Evolutionary conservation across 2,888 invertebrate species (phyloP).

Genomic region (Sialis lutaria): DNA sequence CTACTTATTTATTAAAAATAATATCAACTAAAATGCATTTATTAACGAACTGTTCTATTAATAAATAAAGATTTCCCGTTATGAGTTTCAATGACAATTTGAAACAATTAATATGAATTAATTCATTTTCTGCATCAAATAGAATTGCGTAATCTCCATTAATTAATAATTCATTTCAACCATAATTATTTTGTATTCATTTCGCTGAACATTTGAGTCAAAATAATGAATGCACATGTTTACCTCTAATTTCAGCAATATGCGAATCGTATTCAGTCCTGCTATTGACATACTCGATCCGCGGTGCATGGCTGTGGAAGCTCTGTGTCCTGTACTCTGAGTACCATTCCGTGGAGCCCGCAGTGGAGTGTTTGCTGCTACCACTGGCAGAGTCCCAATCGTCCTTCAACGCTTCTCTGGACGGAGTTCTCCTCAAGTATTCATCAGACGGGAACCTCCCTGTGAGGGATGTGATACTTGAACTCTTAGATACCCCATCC

Average conservation of each 20-base stretch:
- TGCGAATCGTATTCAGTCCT: slow-evolving; percentile 74
- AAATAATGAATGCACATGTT: slow-evolving; percentile 13
- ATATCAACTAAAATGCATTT: too few species aligned
- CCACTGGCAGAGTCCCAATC: slow-evolving; percentile 23
- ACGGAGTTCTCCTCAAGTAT: slow-evolving; percentile 26
- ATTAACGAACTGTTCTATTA: too few species aligned
- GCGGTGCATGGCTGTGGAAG: slow-evolving; percentile 45
- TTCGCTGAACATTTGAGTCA: too few species aligned
- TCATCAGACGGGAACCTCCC: slow-evolving; percentile 35
- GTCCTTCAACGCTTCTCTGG: slow-evolving; percentile 14
- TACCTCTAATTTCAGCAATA: slow-evolving; percentile 75
- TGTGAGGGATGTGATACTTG: slow-evolving; percentile 31
- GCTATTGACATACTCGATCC: slow-evolving; percentile 56
- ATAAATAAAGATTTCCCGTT: too few species aligned
- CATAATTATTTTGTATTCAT: too few species aligned
- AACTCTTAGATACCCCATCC: slow-evolving; percentile 27
- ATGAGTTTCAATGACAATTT: too few species aligned
- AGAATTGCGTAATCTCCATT: too few species aligned
- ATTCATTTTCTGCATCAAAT: too few species aligned
- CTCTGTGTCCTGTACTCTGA: slow-evolving; percentile 35
- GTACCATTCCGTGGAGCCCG: slow-evolving; percentile 34
- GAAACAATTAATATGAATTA: too few species aligned
- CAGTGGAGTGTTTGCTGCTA: slow-evolving; percentile 23
- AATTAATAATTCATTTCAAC: too few species aligned
- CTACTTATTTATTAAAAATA: too few species aligned